A percentile compares a stretch with the other conserved stretches of the same genome.
Conservation (phyloP, 2,888 invertebrate genomes). For the Hoplodrina blanda region DNA sequence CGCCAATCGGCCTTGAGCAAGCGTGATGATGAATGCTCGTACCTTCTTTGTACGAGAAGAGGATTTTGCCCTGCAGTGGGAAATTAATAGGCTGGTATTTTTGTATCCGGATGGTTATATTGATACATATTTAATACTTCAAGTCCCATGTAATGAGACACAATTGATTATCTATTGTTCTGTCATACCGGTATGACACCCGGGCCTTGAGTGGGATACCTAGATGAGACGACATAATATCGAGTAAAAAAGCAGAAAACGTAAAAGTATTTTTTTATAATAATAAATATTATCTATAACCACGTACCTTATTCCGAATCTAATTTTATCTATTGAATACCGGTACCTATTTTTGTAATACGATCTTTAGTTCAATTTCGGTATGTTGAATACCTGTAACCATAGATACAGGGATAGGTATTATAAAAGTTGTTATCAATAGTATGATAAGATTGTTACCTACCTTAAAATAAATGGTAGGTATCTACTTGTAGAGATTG, state of each 20-base stretch:
- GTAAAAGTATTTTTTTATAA: not conserved
- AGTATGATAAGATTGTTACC: slow-evolving; percentile 22
- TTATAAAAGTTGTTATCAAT: slow-evolving; percentile 22
- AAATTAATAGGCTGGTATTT: no score
- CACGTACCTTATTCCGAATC: not conserved
- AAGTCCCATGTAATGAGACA: no score
- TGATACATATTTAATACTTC: not conserved
- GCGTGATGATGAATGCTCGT: no score
- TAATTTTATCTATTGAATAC: slow-evolving; percentile 12
- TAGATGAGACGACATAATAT: not conserved
- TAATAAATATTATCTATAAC: not conserved
- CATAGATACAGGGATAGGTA: not conserved
- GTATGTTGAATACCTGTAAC: not conserved
- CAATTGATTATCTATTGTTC: no score
- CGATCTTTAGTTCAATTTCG: not conserved
- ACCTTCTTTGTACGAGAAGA: no score
- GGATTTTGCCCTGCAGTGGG: no score
- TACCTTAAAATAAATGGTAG: slow-evolving; percentile 13
- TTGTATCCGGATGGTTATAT: no score
- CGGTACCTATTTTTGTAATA: slow-evolving; percentile 3
- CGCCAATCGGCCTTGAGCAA: no score
- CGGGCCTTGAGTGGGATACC: no score
- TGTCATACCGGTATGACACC: no score
- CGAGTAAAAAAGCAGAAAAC: no score
- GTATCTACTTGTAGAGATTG: slow-evolving; percentile 39